phyloP scores from a whole-genome alignment of 2,888 invertebrate genomes.

The Drosophila dives region DNA sequence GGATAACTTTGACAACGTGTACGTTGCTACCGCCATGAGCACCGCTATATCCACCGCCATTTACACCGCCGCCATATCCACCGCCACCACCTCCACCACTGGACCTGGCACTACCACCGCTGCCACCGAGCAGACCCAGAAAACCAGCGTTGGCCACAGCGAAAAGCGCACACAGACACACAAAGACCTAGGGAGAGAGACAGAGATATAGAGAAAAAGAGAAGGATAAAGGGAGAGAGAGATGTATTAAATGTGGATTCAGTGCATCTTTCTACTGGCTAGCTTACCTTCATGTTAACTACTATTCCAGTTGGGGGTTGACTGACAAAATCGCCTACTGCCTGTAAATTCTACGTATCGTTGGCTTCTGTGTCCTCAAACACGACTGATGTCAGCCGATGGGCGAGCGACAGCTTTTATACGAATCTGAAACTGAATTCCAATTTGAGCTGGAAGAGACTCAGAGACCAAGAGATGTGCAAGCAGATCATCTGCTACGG shows the following conservation, averaged over 20 bases:
- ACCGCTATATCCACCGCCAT: constrained; percentile 41
- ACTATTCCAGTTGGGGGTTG: constrained; percentile 49
- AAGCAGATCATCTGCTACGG: constrained; percentile 22
- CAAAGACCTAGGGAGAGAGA: constrained; percentile 63
- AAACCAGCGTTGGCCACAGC: constrained; percentile 77
- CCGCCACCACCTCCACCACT: constrained; percentile 54
- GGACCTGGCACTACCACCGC: constrained; percentile 48
- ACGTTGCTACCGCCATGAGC: constrained; percentile 24
- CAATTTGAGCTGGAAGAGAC: not conserved
- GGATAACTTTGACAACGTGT: constrained; percentile 6
- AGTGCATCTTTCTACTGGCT: not conserved
- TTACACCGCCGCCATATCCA: constrained; percentile 39
- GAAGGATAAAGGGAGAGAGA: not conserved
- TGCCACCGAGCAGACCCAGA: constrained; percentile 64
- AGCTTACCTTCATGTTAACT: constrained; percentile 73
- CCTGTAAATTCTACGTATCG: constrained; percentile 34
- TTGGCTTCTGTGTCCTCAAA: constrained; percentile 33
- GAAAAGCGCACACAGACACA: constrained; percentile 74
- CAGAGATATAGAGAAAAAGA: not conserved
- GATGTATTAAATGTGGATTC: constrained; percentile 2
- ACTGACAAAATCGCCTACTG: constrained; percentile 40
- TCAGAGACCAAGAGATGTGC: not conserved
- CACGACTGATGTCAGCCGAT: constrained; percentile 68
- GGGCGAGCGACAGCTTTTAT: constrained; percentile 65
- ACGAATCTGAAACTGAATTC: constrained; percentile 40